Percentiles rank a stretch among this genome's conserved stretches.
phyloP scores from a whole-genome alignment of 2,113 vertebrate species.

The Empidonax traillii region DNA sequence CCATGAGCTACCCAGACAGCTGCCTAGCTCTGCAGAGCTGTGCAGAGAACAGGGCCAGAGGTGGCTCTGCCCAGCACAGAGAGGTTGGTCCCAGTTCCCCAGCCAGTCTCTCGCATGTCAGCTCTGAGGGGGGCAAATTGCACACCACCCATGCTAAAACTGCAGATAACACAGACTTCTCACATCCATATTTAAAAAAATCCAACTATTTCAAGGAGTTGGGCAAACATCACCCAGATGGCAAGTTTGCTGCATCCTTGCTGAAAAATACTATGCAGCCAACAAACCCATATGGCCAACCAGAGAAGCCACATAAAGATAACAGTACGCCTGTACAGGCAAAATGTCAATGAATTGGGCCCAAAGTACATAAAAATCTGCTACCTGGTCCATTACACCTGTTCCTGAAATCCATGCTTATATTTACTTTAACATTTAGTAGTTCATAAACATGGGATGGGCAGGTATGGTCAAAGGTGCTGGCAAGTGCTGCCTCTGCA shows the following conservation, averaged over 20 bases:
- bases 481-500: neutral
- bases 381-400: conserved; percentile 10
- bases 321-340: neutral
- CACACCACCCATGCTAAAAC: neutral
- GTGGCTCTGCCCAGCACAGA: neutral
- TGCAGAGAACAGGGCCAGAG: neutral
- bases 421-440: neutral
- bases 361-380: conserved; percentile 40
- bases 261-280: conserved; percentile 36
- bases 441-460: neutral
- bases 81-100: neutral
- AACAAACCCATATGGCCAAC: conserved; percentile 39
- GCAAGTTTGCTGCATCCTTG: conserved; percentile 17
- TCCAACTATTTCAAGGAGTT: neutral
- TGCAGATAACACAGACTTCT: neutral
- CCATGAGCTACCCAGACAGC: neutral
- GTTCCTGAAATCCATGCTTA: neutral
- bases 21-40: neutral
- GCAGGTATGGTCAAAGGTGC: neutral
- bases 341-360: conserved; percentile 38
- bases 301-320: conserved; percentile 27
- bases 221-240: conserved; percentile 27
- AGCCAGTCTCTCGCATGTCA: neutral
- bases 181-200: neutral
- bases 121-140: neutral